Percentiles rank a stretch among this genome's conserved stretches.
phyloP scores from a whole-genome alignment of 2,888 invertebrate genomes.

The Galeruca laticollis region DNA sequence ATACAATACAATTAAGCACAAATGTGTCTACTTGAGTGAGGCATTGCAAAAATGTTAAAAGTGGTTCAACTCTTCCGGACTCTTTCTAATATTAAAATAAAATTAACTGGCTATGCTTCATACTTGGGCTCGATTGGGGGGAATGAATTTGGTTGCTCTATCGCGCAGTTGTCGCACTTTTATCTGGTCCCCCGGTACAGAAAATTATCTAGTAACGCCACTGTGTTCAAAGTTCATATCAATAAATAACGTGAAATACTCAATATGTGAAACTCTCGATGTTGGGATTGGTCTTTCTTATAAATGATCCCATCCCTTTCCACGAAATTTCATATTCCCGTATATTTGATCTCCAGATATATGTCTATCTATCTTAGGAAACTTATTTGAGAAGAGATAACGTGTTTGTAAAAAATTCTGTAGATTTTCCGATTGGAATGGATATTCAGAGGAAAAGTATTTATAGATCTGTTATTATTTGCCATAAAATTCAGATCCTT shows the following conservation, averaged over 20 bases:
- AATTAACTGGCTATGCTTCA: too few species aligned
- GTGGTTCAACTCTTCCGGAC: too few species aligned
- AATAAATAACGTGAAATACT: conserved; percentile 13
- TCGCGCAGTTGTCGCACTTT: too few species aligned
- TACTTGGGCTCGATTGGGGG: too few species aligned
- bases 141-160: too few species aligned
- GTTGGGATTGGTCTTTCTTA: conserved; percentile 5
- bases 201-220: neutral
- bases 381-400: neutral
- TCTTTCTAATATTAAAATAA: too few species aligned
- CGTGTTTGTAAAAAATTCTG: neutral
- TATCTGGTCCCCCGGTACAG: too few species aligned
- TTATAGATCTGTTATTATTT: too few species aligned
- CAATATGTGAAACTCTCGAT: conserved; percentile 4
- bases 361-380: neutral
- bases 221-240: neutral
- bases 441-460: neutral
- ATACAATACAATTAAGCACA: too few species aligned
- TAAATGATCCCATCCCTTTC: conserved; percentile 12
- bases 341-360: conserved; percentile 8
- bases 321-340: conserved; percentile 9
- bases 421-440: neutral
- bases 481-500: too few species aligned
- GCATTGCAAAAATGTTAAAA: too few species aligned
- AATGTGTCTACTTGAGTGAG: too few species aligned